phyloP scores from a whole-genome alignment of 2,888 invertebrate species.

The Drosophila anceps region DNA sequence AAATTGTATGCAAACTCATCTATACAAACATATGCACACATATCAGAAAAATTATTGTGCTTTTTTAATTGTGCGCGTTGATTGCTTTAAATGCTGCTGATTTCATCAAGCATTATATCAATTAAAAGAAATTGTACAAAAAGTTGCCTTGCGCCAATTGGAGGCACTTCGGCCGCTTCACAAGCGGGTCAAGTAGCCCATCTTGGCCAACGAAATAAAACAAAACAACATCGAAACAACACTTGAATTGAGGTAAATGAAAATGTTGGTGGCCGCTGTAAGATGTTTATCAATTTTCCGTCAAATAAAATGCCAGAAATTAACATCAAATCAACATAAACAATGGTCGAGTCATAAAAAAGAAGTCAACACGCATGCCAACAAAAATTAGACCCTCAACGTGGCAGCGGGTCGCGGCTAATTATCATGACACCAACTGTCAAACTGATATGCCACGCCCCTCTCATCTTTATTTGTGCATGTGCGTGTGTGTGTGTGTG shows the following conservation, averaged over 20 bases:
- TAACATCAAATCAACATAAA: conserved; percentile 81
- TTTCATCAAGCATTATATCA: conserved; percentile 64
- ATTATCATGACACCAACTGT: conserved; percentile 81
- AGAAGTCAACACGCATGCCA: conserved; percentile 67
- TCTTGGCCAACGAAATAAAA: conserved; percentile 34
- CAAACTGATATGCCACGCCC: conserved; percentile 70
- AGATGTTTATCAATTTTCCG: conserved; percentile 79
- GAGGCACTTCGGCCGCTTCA: conserved; percentile 49
- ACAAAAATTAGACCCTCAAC: conserved; percentile 57
- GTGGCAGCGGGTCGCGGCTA: conserved; percentile 54
- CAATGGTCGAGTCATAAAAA: conserved; percentile 70
- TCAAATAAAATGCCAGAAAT: conserved; percentile 68
- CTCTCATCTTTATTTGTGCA: conserved; percentile 33
- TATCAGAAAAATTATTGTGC: conserved; percentile 36
- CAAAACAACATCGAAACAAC: conserved; percentile 10
- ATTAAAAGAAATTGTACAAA: conserved; percentile 65
- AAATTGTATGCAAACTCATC: conserved; percentile 6
- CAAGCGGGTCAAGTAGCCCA: conserved; percentile 71
- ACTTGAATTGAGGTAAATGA: conserved; percentile 61
- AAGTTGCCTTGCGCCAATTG: conserved; percentile 67
- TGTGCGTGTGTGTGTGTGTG: conserved; percentile 17
- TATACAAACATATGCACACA: not conserved
- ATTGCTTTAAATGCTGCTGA: conserved; percentile 73
- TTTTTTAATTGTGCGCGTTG: conserved; percentile 69
- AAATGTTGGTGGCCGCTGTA: conserved; percentile 45